Evolutionary conservation across 2,113 vertebrate species (phyloP).

Genomic region (Malurus cyaneus): DNA sequence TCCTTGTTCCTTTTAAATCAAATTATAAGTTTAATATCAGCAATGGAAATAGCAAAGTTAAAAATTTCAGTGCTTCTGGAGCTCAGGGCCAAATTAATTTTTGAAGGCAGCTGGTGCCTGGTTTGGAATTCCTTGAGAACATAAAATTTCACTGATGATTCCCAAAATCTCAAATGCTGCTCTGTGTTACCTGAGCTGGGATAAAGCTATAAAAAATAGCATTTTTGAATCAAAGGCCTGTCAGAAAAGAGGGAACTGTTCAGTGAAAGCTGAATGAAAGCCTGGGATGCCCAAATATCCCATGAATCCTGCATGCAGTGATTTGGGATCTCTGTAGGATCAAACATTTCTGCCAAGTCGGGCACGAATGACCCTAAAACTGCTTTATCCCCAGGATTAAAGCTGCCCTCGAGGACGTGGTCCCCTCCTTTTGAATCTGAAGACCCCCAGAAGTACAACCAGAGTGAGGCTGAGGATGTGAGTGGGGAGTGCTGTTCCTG

Average conservation of each 20-base stretch:
- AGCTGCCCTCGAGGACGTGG: conserved; percentile 86
- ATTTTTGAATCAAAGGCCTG: not conserved
- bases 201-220: not conserved
- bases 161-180: not conserved
- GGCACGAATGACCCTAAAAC: not conserved
- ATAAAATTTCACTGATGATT: not conserved
- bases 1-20: not conserved
- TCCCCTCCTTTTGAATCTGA: conserved; percentile 84
- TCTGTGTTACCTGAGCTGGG: not conserved
- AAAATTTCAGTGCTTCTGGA: not conserved
- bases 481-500: conserved; percentile 85
- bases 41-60: not conserved
- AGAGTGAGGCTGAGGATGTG: conserved; percentile 78
- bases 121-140: not conserved
- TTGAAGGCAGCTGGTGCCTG: not conserved
- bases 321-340: not conserved
- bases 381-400: conserved; percentile 79
- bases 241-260: not conserved
- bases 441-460: conserved; percentile 85
- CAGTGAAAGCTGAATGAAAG: not conserved
- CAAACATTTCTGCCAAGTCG: not conserved
- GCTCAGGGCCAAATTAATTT: not conserved
- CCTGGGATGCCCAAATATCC: not conserved
- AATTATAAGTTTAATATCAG: not conserved
- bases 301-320: rapidly evolving